Base-by-base conservation (phyloP, 1,140 invertebrate species). In the Ectropis grisescens region DNA sequence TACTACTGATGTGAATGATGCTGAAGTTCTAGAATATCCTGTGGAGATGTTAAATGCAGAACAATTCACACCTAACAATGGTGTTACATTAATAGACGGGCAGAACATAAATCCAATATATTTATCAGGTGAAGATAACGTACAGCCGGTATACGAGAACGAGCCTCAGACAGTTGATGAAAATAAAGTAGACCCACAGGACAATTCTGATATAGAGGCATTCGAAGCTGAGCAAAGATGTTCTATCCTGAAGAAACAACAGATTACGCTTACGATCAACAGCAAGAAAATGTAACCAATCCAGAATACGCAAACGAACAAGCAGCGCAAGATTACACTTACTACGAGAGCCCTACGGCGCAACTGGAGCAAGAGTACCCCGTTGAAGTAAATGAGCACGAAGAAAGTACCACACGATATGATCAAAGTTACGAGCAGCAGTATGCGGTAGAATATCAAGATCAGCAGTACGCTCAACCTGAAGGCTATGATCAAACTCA, bases 341-440 rank as follows among this genome's bases (percentile, higher is more conserved):
- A 69, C 41, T 69, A 68, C 27, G 55, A 70, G 33, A 38, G 26
- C 19, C 33, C 32, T 13, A 8, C 16, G 8, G 3, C 3, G 16
- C 49, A 61, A 31, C 33, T 47, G 31, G 48, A 70, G 41, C 41
- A 59, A 37, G 37, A 45, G 14, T 66, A 71, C 39, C 37, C 51
- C 12, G 32, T 28, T 5, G 55, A 68, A 38, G 45, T 59, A 14
- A 62, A 65, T 25, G 65, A 69, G 41, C 53, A 66, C 26, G 61
- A 60, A 48, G 65, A 66, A 42, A 35, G 61, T 3, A 53, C 40
- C 8, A 45, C 64, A 37, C 52, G 38, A 9, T 75, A 76, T 35
- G 69, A 76, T 47, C 69, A 54, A 33, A 54, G 37, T 37, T 75
- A 75, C 12, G 43, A 64, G 34, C 46, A 66, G 35, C 66, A 75